Percentiles rank a stretch among this genome's conserved stretches.
Evolutionary conservation across 2,888 invertebrate genomes (phyloP).

Genomic region (Microdon myrmicae): DNA sequence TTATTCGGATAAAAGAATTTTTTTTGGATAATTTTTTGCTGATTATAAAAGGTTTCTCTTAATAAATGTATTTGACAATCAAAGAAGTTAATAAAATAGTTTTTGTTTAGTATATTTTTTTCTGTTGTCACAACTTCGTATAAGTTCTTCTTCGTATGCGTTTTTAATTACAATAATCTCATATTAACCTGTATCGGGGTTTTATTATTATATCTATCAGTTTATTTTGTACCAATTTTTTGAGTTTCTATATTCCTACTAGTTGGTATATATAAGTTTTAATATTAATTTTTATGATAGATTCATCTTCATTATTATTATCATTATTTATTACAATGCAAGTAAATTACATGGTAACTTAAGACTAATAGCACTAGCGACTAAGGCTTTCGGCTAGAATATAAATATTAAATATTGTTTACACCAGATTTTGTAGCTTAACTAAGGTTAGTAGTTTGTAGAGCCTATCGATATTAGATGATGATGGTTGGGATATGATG

Average conservation of each 20-base stretch:
- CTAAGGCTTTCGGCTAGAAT: too few relatives aligned
- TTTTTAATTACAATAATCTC: too few relatives aligned
- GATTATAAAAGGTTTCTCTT: conserved; percentile 8
- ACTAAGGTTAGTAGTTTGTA: too few relatives aligned
- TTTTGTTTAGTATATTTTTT: conserved; percentile 12
- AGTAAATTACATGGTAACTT: too few relatives aligned
- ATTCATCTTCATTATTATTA: conserved; percentile 19
- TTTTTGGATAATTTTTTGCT: conserved; percentile 12
- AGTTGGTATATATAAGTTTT: conserved; percentile 11
- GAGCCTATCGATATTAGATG: too few relatives aligned
- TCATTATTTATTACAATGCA: too few relatives aligned
- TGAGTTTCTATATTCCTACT: conserved; percentile 1
- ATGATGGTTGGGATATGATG: too few relatives aligned
- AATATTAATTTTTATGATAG: conserved; percentile 16
- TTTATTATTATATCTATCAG: conserved; percentile 18
- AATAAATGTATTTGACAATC: conserved; percentile 14
- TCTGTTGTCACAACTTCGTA: conserved; percentile 12
- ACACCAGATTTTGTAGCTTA: too few relatives aligned
- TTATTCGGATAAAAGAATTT: conserved; percentile 6
- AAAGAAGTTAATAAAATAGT: conserved; percentile 15
- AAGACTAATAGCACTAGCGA: too few relatives aligned
- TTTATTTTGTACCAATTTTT: conserved; percentile 15
- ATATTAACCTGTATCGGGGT: conserved; percentile 12
- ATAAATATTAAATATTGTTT: too few relatives aligned
- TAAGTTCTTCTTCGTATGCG: too few relatives aligned